Evolutionary conservation across 2,797 vertebrate species (phyloP).

Genomic region (Hydrocynus forskahlii): DNA sequence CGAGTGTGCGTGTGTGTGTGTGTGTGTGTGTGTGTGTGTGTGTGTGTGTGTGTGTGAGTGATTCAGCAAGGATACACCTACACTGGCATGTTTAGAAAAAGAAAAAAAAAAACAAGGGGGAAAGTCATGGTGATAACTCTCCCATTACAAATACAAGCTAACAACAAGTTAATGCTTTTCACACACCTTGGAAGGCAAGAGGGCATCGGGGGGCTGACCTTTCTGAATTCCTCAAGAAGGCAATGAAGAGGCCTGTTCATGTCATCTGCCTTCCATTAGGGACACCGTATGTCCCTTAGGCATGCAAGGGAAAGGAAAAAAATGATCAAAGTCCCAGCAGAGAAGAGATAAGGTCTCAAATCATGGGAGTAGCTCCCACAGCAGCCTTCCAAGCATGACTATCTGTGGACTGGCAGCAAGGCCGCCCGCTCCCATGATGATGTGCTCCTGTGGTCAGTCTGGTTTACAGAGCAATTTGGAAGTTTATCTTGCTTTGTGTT

Average conservation of each 20-base stretch:
- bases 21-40: background rate
- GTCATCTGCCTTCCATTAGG: conserved; percentile 60
- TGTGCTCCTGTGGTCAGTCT: conserved; percentile 43
- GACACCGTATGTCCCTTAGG: conserved; percentile 45
- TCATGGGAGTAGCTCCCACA: conserved; percentile 52
- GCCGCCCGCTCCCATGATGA: conserved; percentile 40
- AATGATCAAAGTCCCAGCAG: conserved; percentile 44
- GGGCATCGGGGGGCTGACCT: conserved; percentile 5
- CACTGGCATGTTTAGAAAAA: conserved; percentile 47
- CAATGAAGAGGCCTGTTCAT: conserved; percentile 33
- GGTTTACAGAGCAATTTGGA: conserved; percentile 47
- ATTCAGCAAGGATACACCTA: conserved; percentile 32
- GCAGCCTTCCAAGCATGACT: conserved; percentile 50
- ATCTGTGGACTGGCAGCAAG: conserved; percentile 49
- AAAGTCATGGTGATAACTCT: conserved; percentile 15
- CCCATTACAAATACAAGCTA: background rate
- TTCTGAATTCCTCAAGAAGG: conserved; percentile 42
- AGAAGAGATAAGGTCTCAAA: conserved; percentile 44
- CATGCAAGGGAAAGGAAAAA: conserved; percentile 33
- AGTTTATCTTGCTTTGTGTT: conserved; percentile 44
- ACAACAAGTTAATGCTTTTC: conserved; percentile 16
- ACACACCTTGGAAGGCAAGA: background rate
- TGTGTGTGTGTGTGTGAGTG: too few species aligned
- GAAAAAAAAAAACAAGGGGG: conserved; percentile 2
- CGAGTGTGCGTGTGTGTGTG: background rate